Percentiles rank a stretch among this genome's conserved stretches.
Evolutionary conservation across 2,113 vertebrate genomes (phyloP).

Genomic region (Caretta caretta): DNA sequence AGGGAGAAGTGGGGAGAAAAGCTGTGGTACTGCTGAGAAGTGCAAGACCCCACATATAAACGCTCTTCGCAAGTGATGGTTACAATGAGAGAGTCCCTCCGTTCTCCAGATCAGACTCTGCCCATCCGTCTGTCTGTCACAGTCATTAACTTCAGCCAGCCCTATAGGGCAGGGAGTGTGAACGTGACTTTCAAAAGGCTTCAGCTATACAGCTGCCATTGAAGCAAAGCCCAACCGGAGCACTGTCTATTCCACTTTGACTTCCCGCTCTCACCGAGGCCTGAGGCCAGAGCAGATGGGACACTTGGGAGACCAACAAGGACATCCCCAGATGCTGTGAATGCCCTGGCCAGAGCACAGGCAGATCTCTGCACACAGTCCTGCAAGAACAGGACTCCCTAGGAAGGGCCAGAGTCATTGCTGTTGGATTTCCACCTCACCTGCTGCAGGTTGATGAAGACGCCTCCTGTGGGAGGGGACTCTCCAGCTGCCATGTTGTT

Average conservation of each 20-base stretch:
- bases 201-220: not conserved
- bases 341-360: not conserved
- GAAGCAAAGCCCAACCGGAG: not conserved
- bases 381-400: fast-evolving
- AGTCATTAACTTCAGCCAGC: not conserved
- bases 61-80: not conserved
- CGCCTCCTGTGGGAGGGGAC: slow-evolving; percentile 83
- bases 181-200: not conserved
- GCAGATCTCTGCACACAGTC: not conserved
- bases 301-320: not conserved
- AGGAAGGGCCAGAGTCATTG: not conserved
- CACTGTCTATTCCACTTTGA: not conserved
- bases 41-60: not conserved
- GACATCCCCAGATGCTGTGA: not conserved
- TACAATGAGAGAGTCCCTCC: not conserved
- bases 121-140: not conserved
- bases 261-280: not conserved
- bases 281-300: not conserved
- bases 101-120: not conserved
- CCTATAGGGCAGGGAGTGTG: not conserved
- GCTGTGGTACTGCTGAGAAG: not conserved
- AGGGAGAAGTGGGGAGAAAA: not conserved
- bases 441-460: slow-evolving; percentile 86
- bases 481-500: slow-evolving; percentile 91
- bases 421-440: slow-evolving; percentile 76